These are phyloP conservation scores for Cotesia congregata DNA, from an alignment of 2,888 invertebrate species.

Conservation along the genomic window DNA sequence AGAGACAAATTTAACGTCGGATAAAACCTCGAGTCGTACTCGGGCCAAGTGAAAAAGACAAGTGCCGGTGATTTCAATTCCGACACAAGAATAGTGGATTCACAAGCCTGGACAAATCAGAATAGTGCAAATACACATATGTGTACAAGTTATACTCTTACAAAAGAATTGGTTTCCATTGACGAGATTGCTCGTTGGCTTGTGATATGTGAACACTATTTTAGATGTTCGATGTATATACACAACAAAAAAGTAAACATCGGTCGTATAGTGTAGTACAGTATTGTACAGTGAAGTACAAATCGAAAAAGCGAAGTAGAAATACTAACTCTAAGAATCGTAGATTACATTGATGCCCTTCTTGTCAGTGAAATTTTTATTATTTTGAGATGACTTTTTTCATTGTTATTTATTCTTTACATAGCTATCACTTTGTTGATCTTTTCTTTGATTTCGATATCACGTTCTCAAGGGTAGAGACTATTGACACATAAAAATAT, in stretches of 20 bases:
- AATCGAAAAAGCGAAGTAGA: not conserved
- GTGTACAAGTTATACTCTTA: not conserved
- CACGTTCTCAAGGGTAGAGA: not conserved
- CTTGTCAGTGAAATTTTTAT: not conserved
- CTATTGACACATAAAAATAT: not conserved
- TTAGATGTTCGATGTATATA: not conserved
- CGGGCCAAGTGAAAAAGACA: conserved; percentile 14
- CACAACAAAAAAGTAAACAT: not conserved
- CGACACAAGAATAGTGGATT: conserved; percentile 19
- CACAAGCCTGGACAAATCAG: not conserved
- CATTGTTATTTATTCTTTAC: not conserved
- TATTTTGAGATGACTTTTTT: not conserved
- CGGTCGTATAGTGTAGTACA: not conserved
- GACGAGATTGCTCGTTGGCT: not conserved
- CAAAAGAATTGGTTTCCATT: conserved; percentile 2
- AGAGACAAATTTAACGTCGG: conserved; percentile 4
- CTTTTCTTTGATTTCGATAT: not conserved
- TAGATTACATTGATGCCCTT: not conserved
- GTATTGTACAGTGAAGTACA: too few relatives aligned
- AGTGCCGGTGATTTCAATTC: conserved; percentile 18
- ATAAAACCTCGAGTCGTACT: not conserved
- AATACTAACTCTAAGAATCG: not conserved
- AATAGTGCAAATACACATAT: not conserved
- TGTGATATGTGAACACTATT: not conserved
- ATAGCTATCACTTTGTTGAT: not conserved